Percentiles rank a stretch among this genome's conserved stretches.
Evolutionary conservation across 64 coral and sea anemone genomes (phyloP).

Genomic region (Actinia tenebrosa): DNA sequence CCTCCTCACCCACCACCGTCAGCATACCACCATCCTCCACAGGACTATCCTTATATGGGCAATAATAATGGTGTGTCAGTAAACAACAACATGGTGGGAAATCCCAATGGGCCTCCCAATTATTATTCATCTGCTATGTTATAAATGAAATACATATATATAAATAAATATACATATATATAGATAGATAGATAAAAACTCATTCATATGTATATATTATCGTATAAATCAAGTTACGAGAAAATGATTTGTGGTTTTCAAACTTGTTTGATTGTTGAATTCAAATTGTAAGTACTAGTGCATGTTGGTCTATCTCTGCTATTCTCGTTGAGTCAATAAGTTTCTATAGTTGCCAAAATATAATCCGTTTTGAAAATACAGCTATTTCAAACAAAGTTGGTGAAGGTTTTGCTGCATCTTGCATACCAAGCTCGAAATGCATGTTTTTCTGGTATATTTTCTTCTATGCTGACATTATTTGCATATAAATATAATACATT

Average conservation of each 20-base stretch:
- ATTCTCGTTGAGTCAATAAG: not conserved
- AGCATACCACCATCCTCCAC: constrained; percentile 20
- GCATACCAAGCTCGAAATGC: too few species aligned
- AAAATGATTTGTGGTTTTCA: not conserved
- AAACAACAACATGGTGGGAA: constrained; percentile 14
- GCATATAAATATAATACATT: too few species aligned
- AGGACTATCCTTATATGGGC: constrained; percentile 34
- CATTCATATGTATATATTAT: constrained; percentile 14
- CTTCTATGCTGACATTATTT: too few species aligned
- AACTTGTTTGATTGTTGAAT: not conserved
- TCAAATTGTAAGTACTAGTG: not conserved
- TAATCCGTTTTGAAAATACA: not conserved
- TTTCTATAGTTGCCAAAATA: not conserved
- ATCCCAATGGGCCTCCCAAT: constrained; percentile 7
- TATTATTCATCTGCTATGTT: constrained; percentile 36
- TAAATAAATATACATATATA: not conserved
- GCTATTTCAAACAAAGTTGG: too few species aligned
- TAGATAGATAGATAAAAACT: constrained; percentile 3
- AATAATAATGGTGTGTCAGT: not conserved
- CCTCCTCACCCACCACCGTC: constrained; percentile 31
- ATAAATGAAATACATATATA: constrained; percentile 13
- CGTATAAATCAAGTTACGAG: not conserved
- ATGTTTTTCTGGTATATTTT: too few species aligned
- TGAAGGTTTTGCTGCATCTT: not conserved
- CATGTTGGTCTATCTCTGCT: not conserved